Evolutionary conservation across 2,888 invertebrate genomes (phyloP).

Genomic region (Sinhomidia bicolor): DNA sequence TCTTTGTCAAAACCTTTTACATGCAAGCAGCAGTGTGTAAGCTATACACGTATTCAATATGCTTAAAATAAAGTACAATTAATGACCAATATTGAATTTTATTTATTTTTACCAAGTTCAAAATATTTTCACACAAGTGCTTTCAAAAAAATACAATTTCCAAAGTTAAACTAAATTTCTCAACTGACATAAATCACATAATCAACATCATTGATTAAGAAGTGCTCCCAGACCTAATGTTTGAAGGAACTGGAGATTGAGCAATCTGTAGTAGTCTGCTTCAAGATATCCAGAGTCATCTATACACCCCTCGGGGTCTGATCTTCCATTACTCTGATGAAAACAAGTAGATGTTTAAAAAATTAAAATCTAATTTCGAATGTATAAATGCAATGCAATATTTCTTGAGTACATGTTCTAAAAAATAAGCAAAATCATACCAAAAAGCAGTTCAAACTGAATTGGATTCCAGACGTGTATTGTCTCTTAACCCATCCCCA

Average conservation of each 20-base stretch:
- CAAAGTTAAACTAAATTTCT: not conserved
- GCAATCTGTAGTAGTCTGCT: not conserved
- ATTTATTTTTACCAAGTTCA: no score
- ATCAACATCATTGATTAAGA: not conserved
- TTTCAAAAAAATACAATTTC: not conserved
- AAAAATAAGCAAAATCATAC: no score
- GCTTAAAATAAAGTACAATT: no score
- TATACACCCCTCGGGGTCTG: not conserved
- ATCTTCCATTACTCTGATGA: not conserved
- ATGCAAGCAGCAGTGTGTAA: no score
- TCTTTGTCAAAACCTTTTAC: no score
- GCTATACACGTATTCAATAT: no score
- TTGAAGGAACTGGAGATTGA: not conserved
- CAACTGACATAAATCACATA: not conserved
- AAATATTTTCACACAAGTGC: not conserved
- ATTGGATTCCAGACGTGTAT: not conserved
- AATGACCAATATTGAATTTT: no score
- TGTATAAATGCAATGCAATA: not conserved
- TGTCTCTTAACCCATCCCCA: not conserved
- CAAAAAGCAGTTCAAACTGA: not conserved
- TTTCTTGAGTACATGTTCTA: not conserved
- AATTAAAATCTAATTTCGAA: not conserved
- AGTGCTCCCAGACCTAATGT: not conserved
- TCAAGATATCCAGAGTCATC: not conserved
- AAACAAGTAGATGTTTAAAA: no score